A percentile compares a stretch with the other conserved stretches of the same genome.
Evolutionary conservation across 2,888 invertebrate genomes (phyloP).

Genomic region (Hirtodrosophila alboralis): DNA sequence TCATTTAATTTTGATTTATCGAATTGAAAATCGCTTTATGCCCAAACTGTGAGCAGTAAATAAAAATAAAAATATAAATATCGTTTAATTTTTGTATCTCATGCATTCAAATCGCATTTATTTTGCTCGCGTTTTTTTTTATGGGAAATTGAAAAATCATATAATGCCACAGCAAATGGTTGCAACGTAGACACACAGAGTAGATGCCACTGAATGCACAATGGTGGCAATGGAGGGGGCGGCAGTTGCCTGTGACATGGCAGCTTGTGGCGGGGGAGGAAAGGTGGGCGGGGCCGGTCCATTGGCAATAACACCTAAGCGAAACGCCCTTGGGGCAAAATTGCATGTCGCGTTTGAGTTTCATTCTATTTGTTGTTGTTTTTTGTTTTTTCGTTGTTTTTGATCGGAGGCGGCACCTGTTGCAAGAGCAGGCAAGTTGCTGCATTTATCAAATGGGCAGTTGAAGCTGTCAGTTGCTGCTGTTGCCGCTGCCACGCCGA

Average conservation of each 20-base stretch:
- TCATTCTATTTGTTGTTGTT: slow-evolving; percentile 14
- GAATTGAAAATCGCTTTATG: slow-evolving; percentile 28
- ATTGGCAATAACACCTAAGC: slow-evolving; percentile 24
- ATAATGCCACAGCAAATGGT: slow-evolving; percentile 54
- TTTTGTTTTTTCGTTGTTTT: slow-evolving; percentile 6
- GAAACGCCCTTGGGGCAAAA: slow-evolving; percentile 22
- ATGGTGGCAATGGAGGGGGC: no score
- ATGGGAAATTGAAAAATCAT: slow-evolving; percentile 56
- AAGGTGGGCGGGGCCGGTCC: neutral
- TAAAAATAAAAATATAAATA: no score
- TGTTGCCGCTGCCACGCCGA: slow-evolving; percentile 15
- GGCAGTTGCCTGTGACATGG: slow-evolving; percentile 16
- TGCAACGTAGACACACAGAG: slow-evolving; percentile 14
- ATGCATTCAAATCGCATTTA: no score
- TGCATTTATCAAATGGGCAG: slow-evolving; percentile 38
- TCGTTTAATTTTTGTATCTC: no score
- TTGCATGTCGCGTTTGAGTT: slow-evolving; percentile 34
- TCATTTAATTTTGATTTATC: slow-evolving; percentile 29
- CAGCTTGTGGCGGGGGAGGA: neutral
- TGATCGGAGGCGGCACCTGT: slow-evolving; percentile 22
- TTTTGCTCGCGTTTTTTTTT: slow-evolving; percentile 37
- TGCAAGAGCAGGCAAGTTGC: slow-evolving; percentile 15
- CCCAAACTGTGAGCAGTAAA: no score
- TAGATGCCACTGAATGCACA: slow-evolving; percentile 17
- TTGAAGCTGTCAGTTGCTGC: slow-evolving; percentile 19